Conservation (phyloP, 2,888 invertebrate genomes). For the Hirtodrosophila cameraria region DNA sequence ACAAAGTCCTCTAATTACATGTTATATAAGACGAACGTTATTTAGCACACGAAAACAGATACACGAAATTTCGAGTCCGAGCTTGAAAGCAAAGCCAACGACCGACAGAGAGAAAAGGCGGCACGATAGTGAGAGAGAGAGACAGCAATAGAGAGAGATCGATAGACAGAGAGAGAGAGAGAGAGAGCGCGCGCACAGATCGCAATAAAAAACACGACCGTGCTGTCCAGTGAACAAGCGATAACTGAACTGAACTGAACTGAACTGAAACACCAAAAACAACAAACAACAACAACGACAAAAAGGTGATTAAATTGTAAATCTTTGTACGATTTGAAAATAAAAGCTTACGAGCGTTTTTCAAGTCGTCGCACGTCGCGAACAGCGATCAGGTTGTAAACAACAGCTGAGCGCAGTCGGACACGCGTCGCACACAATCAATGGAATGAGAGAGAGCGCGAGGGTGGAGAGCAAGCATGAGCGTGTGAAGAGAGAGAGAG, state of each 20-base stretch:
- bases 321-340: slow-evolving; percentile 64
- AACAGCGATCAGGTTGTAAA: slow-evolving; percentile 51
- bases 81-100: slow-evolving; percentile 47
- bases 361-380: slow-evolving; percentile 29
- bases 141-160: slow-evolving; percentile 21
- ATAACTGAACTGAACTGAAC: slow-evolving; percentile 70
- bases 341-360: slow-evolving; percentile 56
- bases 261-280: slow-evolving; percentile 8
- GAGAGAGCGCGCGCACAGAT: slow-evolving; percentile 25
- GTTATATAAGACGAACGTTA: slow-evolving; percentile 66
- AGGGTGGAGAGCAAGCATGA: no score
- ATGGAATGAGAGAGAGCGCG: slow-evolving; percentile 23
- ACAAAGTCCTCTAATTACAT: slow-evolving; percentile 62
- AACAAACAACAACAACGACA: slow-evolving; percentile 28
- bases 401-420: slow-evolving; percentile 53
- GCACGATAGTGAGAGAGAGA: slow-evolving; percentile 21
- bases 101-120: slow-evolving; percentile 41
- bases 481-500: slow-evolving; percentile 6
- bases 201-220: slow-evolving; percentile 61
- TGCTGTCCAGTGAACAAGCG: slow-evolving; percentile 63
- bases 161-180: slow-evolving; percentile 8
- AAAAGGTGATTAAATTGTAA: slow-evolving; percentile 71
- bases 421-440: slow-evolving; percentile 56
- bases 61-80: slow-evolving; percentile 37
- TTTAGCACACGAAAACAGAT: slow-evolving; percentile 54